Evolutionary conservation across 2,797 vertebrate species (phyloP).

Genomic region (Syngnathus acus): DNA sequence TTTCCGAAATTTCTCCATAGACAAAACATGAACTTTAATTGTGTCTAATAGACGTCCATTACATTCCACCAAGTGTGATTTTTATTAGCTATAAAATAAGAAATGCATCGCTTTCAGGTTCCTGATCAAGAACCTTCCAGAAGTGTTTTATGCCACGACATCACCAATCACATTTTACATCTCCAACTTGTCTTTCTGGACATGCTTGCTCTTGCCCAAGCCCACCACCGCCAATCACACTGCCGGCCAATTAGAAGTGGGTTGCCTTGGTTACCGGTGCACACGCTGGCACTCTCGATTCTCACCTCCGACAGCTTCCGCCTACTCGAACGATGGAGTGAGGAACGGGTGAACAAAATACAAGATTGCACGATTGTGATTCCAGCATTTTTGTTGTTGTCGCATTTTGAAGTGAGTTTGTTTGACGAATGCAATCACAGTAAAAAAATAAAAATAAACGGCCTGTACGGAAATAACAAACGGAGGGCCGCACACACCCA

Average conservation of each 20-base stretch:
- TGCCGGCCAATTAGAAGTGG: slow-evolving; percentile 57
- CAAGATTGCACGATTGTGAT: slow-evolving; percentile 4
- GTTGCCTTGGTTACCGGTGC: slow-evolving; percentile 53
- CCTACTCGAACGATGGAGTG: slow-evolving; percentile 47
- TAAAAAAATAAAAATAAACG: not conserved
- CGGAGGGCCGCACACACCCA: not conserved
- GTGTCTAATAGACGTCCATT: not conserved
- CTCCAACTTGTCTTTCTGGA: not conserved
- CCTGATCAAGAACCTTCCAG: not conserved
- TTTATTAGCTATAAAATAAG: not conserved
- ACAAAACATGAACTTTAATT: not conserved
- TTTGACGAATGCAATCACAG: not conserved
- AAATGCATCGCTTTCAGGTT: not conserved
- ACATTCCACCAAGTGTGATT: not conserved
- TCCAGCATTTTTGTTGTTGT: not conserved
- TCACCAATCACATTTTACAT: slow-evolving; percentile 16
- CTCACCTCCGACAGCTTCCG: slow-evolving; percentile 55
- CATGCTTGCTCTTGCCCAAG: not conserved
- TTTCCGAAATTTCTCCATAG: no score
- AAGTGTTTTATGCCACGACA: slow-evolving; percentile 10
- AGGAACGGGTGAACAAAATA: slow-evolving; percentile 18
- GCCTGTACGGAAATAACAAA: not conserved
- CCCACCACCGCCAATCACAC: slow-evolving; percentile 53
- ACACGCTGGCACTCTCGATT: slow-evolving; percentile 48
- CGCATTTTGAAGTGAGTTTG: not conserved